Evolutionary conservation across 2,113 vertebrate genomes (phyloP).

Genomic region (Notiomystis cincta): DNA sequence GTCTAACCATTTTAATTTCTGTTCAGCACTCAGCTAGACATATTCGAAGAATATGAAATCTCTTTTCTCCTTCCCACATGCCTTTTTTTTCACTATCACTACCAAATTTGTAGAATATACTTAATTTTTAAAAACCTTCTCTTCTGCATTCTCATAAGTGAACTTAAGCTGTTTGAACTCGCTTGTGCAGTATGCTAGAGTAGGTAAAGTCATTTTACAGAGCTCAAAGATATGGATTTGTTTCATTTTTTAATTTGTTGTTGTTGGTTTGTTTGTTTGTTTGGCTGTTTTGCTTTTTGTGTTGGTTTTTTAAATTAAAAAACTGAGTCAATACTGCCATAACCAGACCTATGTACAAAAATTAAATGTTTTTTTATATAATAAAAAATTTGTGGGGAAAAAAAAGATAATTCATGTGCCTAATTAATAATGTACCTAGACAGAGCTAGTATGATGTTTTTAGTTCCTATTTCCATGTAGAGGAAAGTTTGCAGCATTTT

Average conservation of each 20-base stretch:
- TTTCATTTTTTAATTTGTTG: neutral
- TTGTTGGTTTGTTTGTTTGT: neutral
- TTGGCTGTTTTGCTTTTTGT: fast-evolving
- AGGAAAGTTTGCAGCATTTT: neutral
- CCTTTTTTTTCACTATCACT: neutral
- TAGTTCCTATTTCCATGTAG: neutral
- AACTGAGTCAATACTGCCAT: neutral
- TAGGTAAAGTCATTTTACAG: neutral
- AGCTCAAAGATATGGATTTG: neutral
- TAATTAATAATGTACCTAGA: neutral
- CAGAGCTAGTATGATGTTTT: neutral
- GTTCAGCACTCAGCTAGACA: neutral
- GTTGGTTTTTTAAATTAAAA: too few species aligned
- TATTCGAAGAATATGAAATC: neutral
- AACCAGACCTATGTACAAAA: neutral
- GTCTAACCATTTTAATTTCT: neutral
- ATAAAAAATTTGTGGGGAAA: neutral
- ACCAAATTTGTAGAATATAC: neutral
- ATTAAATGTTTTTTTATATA: neutral
- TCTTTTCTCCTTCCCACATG: neutral
- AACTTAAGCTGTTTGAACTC: neutral
- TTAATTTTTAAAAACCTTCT: neutral
- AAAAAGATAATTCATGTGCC: neutral
- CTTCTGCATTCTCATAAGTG: neutral
- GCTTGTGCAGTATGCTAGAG: neutral